Percentiles rank a stretch among this genome's conserved stretches.
phyloP scores from a whole-genome alignment of 2,888 invertebrate species.

The Chrysomela aeneicollis region DNA sequence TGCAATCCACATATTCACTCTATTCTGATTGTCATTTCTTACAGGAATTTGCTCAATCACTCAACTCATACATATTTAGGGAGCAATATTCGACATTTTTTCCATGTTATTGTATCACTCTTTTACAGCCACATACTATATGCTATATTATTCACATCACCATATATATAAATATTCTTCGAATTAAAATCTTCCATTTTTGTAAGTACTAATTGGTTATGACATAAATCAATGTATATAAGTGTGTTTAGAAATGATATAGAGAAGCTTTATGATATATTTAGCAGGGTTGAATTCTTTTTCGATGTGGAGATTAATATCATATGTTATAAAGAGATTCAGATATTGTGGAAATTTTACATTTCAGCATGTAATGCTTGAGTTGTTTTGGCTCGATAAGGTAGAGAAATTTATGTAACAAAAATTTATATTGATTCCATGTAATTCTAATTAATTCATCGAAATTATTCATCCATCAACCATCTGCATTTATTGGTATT shows the following conservation, averaged over 20 bases:
- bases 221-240: conserved; percentile 43
- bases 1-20: not conserved
- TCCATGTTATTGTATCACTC: conserved; percentile 26
- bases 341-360: conserved; percentile 23
- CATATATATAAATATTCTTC: conserved; percentile 34
- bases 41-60: conserved; percentile 39
- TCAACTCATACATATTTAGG: conserved; percentile 42
- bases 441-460: conserved; percentile 24
- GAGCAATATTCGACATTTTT: conserved; percentile 47
- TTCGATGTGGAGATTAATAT: conserved; percentile 39
- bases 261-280: conserved; percentile 31
- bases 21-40: conserved; percentile 23
- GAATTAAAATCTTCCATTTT: conserved; percentile 47
- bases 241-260: conserved; percentile 48
- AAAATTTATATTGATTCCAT: conserved; percentile 26
- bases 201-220: conserved; percentile 41
- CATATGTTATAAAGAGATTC: conserved; percentile 25
- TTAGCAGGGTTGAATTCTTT: conserved; percentile 48
- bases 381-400: conserved; percentile 41
- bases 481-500: conserved; percentile 2
- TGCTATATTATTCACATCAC: not conserved
- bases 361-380: conserved; percentile 47
- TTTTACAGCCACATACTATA: conserved; percentile 24
- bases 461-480: conserved; percentile 17
- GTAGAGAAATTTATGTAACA: conserved; percentile 35